Evolutionary conservation across 1,140 invertebrate species (phyloP), one percentile per base, ranked within the genome.

Genomic region (Thaumatotibia leucotreta): DNA sequence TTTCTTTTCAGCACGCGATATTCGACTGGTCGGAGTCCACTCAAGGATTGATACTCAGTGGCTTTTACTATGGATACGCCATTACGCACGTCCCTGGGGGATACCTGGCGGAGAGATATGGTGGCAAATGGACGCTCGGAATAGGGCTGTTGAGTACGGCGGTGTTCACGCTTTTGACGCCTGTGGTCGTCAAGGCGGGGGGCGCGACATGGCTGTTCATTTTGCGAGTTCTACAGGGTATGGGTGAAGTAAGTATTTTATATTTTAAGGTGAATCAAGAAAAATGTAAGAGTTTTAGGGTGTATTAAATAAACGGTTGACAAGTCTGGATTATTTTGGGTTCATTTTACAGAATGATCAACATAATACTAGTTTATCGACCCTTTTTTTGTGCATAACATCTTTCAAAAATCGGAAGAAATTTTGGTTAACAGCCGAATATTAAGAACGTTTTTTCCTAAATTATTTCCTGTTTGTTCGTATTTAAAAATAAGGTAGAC

Each of bases 201-300:
- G 93, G 91, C 22, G 92, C 93, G 2, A 92, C 82, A 27, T 93
- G 92, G 69, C 77, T 96, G 20, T 94, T 95, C 65, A 89, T 93
- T 2, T 83, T 95, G 0, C 91, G 95, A n/a, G 90, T 95, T 0
- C 75, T 95, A 3, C 94, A 95, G 92, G 95, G 95, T 23, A 85
- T 95, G 24, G 94, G 94, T 35, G 94, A 95, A 78, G 93, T 91
- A 64, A 72, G 67, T 35, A 31, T 29, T 61, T 65, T 50, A 20
- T n/a, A n/a, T n/a, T n/a, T n/a, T n/a, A n/a, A n/a, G n/a, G n/a
- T n/a, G n/a, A n/a, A n/a, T n/a, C n/a, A n/a, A n/a, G n/a, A n/a
- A n/a, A n/a, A n/a, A n/a, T n/a, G n/a, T n/a, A n/a, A n/a, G n/a
- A n/a, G n/a, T n/a, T n/a, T n/a, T n/a, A n/a, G n/a, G n/a, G n/a